Evolutionary conservation across 2,113 vertebrate genomes (phyloP).

Genomic region (Salvelinus alpinus): DNA sequence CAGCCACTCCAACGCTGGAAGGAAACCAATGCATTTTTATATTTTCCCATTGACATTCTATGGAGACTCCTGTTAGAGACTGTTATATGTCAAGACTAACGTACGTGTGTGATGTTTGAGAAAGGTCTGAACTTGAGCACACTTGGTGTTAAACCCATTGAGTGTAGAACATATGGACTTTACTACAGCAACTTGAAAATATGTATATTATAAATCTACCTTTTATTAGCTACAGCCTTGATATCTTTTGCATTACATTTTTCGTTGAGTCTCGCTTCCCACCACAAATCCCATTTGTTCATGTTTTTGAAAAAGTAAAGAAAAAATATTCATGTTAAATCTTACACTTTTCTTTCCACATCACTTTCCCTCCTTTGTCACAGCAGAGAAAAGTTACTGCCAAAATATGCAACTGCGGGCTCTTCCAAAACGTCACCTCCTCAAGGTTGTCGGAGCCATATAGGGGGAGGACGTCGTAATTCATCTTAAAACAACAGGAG

Average conservation of each 20-base stretch:
- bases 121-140: too few species aligned
- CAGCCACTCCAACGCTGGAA: too few species aligned
- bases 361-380: slow-evolving; percentile 3
- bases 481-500: slow-evolving; percentile 43
- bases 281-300: slow-evolving; percentile 7
- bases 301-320: neutral
- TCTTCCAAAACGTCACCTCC: slow-evolving; percentile 10
- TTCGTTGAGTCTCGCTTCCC: neutral
- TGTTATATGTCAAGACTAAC: too few species aligned
- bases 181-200: too few species aligned
- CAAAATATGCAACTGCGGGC: slow-evolving; percentile 16
- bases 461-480: slow-evolving; percentile 27
- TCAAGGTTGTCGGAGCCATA: slow-evolving; percentile 16
- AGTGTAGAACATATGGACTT: too few species aligned
- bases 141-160: too few species aligned
- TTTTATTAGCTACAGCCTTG: too few species aligned
- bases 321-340: neutral
- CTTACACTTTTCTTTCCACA: neutral
- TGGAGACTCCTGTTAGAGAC: too few species aligned
- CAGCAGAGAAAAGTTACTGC: slow-evolving; percentile 2
- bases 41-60: too few species aligned
- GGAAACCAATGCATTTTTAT: too few species aligned
- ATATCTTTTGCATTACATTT: neutral
- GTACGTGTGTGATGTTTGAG: too few species aligned
- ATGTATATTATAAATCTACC: too few species aligned